Evolutionary conservation across 2,888 invertebrate genomes (phyloP).

Genomic region (Drosophila antonietae): DNA sequence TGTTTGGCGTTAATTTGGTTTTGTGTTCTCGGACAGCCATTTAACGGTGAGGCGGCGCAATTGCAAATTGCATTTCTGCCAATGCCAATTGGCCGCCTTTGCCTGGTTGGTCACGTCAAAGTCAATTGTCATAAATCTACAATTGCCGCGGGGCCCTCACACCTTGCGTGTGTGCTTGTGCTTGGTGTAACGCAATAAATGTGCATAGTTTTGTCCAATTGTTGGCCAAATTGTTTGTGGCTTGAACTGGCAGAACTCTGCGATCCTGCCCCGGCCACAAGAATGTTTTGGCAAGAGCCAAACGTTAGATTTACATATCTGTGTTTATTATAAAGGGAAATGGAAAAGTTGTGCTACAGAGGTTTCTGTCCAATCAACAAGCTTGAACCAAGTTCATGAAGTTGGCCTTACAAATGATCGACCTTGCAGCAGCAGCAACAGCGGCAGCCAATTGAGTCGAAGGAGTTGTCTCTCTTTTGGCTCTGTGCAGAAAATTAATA

Average conservation of each 20-base stretch:
- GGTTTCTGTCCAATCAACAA: constrained; percentile 36
- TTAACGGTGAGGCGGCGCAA: constrained; percentile 70
- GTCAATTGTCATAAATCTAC: constrained; percentile 71
- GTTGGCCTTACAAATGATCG: constrained; percentile 65
- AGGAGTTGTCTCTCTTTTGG: constrained; percentile 35
- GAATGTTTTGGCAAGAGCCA: constrained; percentile 18
- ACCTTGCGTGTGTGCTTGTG: constrained; percentile 27
- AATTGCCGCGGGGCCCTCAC: constrained; percentile 52
- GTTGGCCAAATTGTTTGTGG: constrained; percentile 65
- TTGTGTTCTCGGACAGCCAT: constrained; percentile 68
- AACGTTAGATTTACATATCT: constrained; percentile 17
- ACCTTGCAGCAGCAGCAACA: constrained; percentile 59
- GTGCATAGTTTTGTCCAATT: constrained; percentile 65
- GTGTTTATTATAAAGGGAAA: constrained; percentile 8
- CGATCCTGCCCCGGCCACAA: constrained; percentile 29
- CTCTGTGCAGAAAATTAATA: constrained; percentile 65
- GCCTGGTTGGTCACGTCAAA: constrained; percentile 56
- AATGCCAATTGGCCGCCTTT: constrained; percentile 39
- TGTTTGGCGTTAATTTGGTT: constrained; percentile 75
- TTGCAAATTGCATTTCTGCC: constrained; percentile 72
- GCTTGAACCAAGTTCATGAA: constrained; percentile 38
- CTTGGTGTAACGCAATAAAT: constrained; percentile 28
- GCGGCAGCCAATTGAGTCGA: constrained; percentile 50
- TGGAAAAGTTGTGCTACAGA: constrained; percentile 4
- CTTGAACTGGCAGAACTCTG: constrained; percentile 50